Base-by-base conservation (phyloP, 2,888 invertebrate genomes). In the Argyresthia goedartella region DNA sequence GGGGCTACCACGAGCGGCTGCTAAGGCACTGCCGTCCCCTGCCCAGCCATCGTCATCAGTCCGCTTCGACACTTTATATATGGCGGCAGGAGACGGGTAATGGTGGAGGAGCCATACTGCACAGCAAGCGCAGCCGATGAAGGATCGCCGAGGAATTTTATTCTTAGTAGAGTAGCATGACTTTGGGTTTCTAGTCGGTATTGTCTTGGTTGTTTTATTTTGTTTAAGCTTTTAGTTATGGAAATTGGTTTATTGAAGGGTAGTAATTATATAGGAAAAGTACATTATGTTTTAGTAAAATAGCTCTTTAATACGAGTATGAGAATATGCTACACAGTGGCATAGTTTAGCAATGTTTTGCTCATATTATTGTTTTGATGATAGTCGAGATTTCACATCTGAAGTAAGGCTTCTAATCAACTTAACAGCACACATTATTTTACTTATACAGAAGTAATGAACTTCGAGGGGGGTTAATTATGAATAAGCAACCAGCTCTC, bases 391-490 rank as follows among this genome's bases (percentile, higher is more conserved):
- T 25, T 25, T 25, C 25, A 25, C 25, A 25, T 25, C 25, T 25
- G 25, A 25, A 25, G 25, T 25, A 25, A 25, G 25, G 25, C 6
- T 25, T 25, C 25, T 25, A 6, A 25, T 25, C 25, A 25, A 25
- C 25, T n/a, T n/a, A 6, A 25, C 25, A 25, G 25, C 25, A 25
- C 39, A 39, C 39, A 39, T 39, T 39, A 39, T 11, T 39, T 50
- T 50, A 50, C 10, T 69, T 64, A 61, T 79, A 84, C 85, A 84
- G 84, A 81, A 84, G 85, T 86, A 85, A 79, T 82, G 77, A 82
- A 75, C 80, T 60, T 76, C 78, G 64, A 81, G 82, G 84, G 82
- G 84, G 85, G 82, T 70, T 85, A 84, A 86, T 86, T 85, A 81
- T 84, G 81, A 84, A 85, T 81, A 81, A 85, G 79, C 79, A 79